A percentile compares a stretch with the other conserved stretches of the same genome.
Evolutionary conservation across 2,888 invertebrate species (phyloP).

Genomic region (Acrobasis suavella): DNA sequence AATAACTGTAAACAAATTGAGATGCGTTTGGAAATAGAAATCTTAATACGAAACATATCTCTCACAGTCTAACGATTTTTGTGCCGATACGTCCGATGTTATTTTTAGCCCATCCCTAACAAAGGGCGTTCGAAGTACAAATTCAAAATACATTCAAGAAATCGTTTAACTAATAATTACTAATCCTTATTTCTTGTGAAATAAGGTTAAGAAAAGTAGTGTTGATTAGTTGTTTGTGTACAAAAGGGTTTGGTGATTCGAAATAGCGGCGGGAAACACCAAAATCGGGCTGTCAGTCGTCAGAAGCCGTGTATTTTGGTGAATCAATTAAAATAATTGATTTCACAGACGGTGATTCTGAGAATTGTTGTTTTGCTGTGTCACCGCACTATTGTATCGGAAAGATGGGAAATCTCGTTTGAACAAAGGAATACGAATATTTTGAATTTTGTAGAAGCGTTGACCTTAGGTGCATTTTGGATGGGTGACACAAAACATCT

Average conservation of each 20-base stretch:
- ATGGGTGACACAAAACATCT: no score
- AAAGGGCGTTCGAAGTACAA: slow-evolving; percentile 45
- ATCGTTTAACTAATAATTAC: slow-evolving; percentile 5
- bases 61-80: slow-evolving; percentile 42
- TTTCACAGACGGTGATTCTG: slow-evolving; percentile 62
- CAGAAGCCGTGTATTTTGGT: slow-evolving; percentile 75
- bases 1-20: slow-evolving; percentile 39
- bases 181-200: slow-evolving; percentile 21
- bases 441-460: slow-evolving; percentile 3
- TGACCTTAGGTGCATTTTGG: no score
- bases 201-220: slow-evolving; percentile 33
- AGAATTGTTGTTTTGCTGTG: slow-evolving; percentile 40
- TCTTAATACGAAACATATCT: slow-evolving; percentile 41
- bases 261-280: slow-evolving; percentile 63
- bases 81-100: slow-evolving; percentile 56
- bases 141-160: neutral
- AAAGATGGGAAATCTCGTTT: neutral
- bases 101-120: slow-evolving; percentile 67
- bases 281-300: slow-evolving; percentile 69
- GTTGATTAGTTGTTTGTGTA: slow-evolving; percentile 25
- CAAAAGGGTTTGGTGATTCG: slow-evolving; percentile 35
- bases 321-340: slow-evolving; percentile 79
- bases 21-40: slow-evolving; percentile 17
- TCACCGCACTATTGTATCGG: slow-evolving; percentile 40
- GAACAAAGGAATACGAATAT: slow-evolving; percentile 10